These are phyloP conservation scores for Trididemnum nubilum DNA, from an alignment of 23 tunicate genomes.

Conservation along the genomic window DNA sequence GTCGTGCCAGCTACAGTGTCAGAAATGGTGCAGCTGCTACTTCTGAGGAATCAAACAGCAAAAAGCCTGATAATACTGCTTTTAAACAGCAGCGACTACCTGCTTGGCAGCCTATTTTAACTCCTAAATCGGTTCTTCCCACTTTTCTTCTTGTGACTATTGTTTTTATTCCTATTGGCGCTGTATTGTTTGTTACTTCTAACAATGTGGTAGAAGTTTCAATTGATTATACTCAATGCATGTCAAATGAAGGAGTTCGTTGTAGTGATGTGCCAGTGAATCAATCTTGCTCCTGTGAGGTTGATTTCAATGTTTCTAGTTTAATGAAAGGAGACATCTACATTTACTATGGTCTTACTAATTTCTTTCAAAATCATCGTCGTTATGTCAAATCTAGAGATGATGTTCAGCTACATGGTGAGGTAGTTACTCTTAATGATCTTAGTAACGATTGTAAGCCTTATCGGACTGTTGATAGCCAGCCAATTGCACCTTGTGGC, in stretches of 20 bases:
- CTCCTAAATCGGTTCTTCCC: slow-evolving; percentile 71
- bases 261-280: slow-evolving; percentile 20
- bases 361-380: slow-evolving; percentile 96
- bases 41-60: neutral
- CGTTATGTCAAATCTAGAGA: slow-evolving; percentile 99
- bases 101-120: slow-evolving; percentile 80
- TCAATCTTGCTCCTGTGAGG: slow-evolving; percentile 34
- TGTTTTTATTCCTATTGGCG: slow-evolving; percentile 80
- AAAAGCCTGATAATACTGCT: slow-evolving; percentile 58
- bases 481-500: slow-evolving; percentile 89
- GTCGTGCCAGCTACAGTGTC: neutral
- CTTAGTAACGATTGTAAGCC: slow-evolving; percentile 68
- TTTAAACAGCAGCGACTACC: slow-evolving; percentile 92
- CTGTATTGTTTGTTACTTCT: slow-evolving; percentile 60
- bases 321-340: slow-evolving; percentile 52
- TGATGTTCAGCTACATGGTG: slow-evolving; percentile 79
- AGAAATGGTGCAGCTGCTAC: neutral
- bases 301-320: slow-evolving; percentile 37
- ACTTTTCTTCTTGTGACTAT: slow-evolving; percentile 45
- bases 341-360: slow-evolving; percentile 77
- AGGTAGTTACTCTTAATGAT: neutral
- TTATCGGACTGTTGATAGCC: slow-evolving; percentile 6
- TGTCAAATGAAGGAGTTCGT: neutral
- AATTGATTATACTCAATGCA: slow-evolving; percentile 75
- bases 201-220: slow-evolving; percentile 51